A percentile compares a stretch with the other conserved stretches of the same genome.
Conservation (phyloP, 2,797 vertebrate genomes). For the Galago senegalensis region DNA sequence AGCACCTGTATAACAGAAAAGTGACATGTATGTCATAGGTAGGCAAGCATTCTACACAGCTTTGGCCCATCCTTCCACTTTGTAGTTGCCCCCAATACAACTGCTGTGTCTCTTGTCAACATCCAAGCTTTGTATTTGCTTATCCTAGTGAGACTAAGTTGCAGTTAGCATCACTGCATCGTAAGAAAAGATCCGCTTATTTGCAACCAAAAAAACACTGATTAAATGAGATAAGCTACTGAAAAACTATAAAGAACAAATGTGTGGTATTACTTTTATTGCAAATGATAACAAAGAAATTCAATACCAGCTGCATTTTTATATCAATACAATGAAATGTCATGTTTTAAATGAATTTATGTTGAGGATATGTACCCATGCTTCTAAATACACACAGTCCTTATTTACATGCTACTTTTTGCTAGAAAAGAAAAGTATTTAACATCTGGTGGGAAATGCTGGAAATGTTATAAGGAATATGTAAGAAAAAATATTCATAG, state of each 20-base stretch:
- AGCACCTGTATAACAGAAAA: not conserved
- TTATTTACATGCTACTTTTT: slow-evolving; percentile 33
- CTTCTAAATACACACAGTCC: not conserved
- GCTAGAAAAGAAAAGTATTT: slow-evolving; percentile 28
- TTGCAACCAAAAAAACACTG: slow-evolving; percentile 33
- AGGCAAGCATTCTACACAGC: not conserved
- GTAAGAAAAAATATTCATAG: slow-evolving; percentile 22
- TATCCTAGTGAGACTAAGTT: not conserved
- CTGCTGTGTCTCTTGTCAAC: not conserved
- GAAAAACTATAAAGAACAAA: slow-evolving; percentile 34
- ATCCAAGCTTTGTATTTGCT: not conserved
- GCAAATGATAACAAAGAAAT: slow-evolving; percentile 38
- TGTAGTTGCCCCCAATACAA: not conserved
- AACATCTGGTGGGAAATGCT: slow-evolving; percentile 17
- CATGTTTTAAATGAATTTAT: slow-evolving; percentile 45
- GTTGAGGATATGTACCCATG: not conserved
- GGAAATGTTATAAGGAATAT: slow-evolving; percentile 19
- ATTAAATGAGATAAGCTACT: slow-evolving; percentile 42
- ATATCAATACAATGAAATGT: slow-evolving; percentile 50
- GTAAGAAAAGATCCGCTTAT: slow-evolving; percentile 28
- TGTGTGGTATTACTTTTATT: not conserved
- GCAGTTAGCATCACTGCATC: not conserved
- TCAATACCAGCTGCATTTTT: slow-evolving; percentile 44
- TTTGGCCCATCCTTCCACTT: not conserved
- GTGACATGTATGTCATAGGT: not conserved